Evolutionary conservation across 2,888 invertebrate genomes (phyloP), one percentile per base, ranked within the genome.

Genomic region (Acleris literana): DNA sequence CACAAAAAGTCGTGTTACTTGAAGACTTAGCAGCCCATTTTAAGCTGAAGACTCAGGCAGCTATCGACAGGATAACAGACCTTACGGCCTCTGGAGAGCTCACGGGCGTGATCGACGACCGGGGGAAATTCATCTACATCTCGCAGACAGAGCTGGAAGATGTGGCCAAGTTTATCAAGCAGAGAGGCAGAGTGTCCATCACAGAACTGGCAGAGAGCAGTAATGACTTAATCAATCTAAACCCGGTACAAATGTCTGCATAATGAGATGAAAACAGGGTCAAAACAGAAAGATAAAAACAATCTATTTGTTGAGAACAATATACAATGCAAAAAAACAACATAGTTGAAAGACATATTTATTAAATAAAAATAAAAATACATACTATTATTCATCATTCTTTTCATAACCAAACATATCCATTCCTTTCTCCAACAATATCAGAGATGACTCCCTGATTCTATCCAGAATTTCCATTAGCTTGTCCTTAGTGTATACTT

Each of bases 61-160:
- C 95, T 0, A 97, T 98, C 71, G 96, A 97, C 75, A 94, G 99
- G 73, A 96, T 99, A 69, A 95, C 97, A 71, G 96, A 96, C 55
- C 91, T 99, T 55, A 96, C 97, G 77, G 93, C 95, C 0, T 95
- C 96, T 69, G 97, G 97, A 13, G 94, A 94, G 63, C 92, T 99
- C n/a, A 97, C 98, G 2, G 98, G 99, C 0, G 99, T 99, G 1
- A 97, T 99, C 73, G 99, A 99, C 82, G 99, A 99, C 85, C 94
- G 99, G 70, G 99, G 99, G 18, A 99, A 99, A 90, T 99, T 99
- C 84, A 99, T 99, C 81, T 99, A 98, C 86, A 97, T 99, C 61
- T 98, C 99, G 0, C 94, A 95, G 74, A 95, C 96, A 52, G 99
- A 99, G 87, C 93, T 99, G 69, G 94, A 96, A 77, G 96, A 97